Percentiles rank a stretch among this genome's conserved stretches.
These are phyloP conservation scores for Taxidea taxus DNA, from an alignment of 2,113 vertebrate genomes.

Conservation along the genomic window DNA sequence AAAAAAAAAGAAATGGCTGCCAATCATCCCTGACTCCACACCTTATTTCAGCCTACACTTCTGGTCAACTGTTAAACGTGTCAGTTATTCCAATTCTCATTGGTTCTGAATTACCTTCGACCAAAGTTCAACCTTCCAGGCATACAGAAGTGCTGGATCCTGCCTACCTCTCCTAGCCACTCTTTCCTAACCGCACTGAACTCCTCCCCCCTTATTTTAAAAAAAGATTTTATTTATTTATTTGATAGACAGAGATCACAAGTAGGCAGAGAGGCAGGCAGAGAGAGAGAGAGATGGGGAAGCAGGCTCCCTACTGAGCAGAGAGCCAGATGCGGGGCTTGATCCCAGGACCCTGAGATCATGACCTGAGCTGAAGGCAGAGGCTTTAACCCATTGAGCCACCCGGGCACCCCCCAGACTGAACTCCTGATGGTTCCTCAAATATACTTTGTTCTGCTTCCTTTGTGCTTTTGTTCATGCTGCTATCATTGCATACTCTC, in stretches of 20 bases:
- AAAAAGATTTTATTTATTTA: too few relatives aligned
- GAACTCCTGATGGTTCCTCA: not conserved
- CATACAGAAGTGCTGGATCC: not conserved
- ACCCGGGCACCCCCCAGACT: too few relatives aligned
- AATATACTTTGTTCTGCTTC: not conserved
- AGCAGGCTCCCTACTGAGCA: too few relatives aligned
- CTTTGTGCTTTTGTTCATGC: not conserved
- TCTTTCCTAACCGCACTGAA: not conserved
- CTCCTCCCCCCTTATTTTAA: too few relatives aligned
- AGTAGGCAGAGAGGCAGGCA: too few relatives aligned
- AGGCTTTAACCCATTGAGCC: too few relatives aligned
- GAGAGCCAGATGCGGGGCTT: too few relatives aligned
- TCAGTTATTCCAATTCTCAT: not conserved
- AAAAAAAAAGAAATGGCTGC: too few relatives aligned
- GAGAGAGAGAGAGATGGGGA: too few relatives aligned
- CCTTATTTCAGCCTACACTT: not conserved
- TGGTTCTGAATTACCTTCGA: not conserved
- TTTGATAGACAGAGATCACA: too few relatives aligned
- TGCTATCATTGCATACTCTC: not conserved
- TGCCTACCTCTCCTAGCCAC: fast-evolving
- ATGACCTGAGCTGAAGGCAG: too few relatives aligned
- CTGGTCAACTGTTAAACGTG: not conserved
- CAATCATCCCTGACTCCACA: not conserved
- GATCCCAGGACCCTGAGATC: too few relatives aligned
- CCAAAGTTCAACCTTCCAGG: not conserved